phyloP scores from a whole-genome alignment of 2,888 invertebrate genomes.

The Rhingia rostrata region DNA sequence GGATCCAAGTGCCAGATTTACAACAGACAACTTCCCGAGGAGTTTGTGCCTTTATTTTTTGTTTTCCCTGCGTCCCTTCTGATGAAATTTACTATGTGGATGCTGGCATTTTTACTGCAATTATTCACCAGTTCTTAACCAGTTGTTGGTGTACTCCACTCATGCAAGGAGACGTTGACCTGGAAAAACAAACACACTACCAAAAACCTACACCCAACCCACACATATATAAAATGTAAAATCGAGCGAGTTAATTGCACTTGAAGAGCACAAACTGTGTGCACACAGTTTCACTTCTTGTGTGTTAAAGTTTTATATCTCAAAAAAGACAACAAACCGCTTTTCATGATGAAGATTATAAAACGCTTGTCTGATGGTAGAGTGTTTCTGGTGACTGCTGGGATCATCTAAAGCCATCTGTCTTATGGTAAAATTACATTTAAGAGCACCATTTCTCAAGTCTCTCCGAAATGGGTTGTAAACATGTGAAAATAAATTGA shows the following conservation, averaged over 20 bases:
- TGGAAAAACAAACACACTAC: background rate
- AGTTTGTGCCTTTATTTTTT: background rate
- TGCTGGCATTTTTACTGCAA: constrained; percentile 40
- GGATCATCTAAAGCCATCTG: constrained; percentile 19
- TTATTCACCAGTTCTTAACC: constrained; percentile 35
- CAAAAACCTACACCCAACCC: background rate
- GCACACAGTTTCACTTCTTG: background rate
- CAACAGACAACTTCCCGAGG: constrained; percentile 40
- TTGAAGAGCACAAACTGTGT: constrained; percentile 32
- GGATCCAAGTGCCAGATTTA: constrained; percentile 55
- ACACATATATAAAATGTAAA: background rate
- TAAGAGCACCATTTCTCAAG: constrained; percentile 7
- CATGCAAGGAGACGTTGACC: constrained; percentile 13
- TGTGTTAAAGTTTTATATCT: background rate
- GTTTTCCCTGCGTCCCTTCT: background rate
- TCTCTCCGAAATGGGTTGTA: background rate
- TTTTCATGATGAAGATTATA: constrained; percentile 43
- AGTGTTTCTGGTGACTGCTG: constrained; percentile 16
- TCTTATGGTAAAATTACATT: constrained; percentile 13
- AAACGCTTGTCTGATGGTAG: constrained; percentile 29
- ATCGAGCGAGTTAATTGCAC: constrained; percentile 64
- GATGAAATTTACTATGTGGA: constrained; percentile 51
- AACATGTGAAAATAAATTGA: constrained; percentile 6
- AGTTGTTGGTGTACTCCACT: constrained; percentile 3
- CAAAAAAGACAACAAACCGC: background rate